phyloP scores from a whole-genome alignment of 1,140 invertebrate genomes.

The Ceratitis capitata region DNA sequence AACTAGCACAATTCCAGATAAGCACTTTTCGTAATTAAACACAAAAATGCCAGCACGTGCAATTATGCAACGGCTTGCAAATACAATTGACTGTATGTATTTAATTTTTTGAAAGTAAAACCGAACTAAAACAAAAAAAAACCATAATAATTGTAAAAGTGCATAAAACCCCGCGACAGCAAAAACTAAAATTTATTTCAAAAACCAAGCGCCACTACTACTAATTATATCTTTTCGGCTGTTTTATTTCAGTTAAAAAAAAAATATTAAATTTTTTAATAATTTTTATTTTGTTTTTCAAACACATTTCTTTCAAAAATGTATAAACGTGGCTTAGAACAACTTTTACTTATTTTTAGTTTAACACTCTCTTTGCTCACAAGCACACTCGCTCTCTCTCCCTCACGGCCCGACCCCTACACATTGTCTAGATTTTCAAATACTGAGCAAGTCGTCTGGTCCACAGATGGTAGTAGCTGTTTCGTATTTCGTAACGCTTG shows the following conservation, averaged over 20 bases:
- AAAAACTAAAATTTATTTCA: background rate
- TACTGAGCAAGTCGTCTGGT: constrained; percentile 1
- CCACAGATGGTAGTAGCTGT: background rate
- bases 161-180: background rate
- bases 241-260: background rate
- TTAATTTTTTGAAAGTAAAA: background rate
- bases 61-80: background rate
- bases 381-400: background rate
- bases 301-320: background rate
- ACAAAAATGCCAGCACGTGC: too few species aligned
- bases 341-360: background rate
- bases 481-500: background rate
- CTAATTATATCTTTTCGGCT: too few species aligned
- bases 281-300: background rate
- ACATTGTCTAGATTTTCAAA: background rate
- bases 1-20: background rate
- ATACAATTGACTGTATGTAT: background rate
- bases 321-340: background rate
- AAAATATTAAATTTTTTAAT: background rate
- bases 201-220: background rate
- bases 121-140: background rate
- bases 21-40: background rate
- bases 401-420: background rate
- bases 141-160: background rate
- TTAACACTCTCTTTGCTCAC: background rate